Base-by-base conservation (phyloP, 2,797 vertebrate species). In the Leontopithecus rosalia region DNA sequence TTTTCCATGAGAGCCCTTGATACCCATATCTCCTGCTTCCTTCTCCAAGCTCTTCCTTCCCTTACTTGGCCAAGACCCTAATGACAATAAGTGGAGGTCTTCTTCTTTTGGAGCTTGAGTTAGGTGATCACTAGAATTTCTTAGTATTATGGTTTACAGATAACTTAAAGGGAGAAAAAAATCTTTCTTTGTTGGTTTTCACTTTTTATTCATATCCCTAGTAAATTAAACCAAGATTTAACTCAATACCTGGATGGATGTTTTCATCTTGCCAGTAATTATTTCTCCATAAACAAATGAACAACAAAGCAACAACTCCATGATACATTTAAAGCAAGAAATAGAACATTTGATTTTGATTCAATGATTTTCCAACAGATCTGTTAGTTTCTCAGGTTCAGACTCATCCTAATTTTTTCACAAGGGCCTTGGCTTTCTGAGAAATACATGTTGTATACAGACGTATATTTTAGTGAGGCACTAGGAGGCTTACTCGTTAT, bases 321-420 rank as follows among this genome's bases (percentile, higher is more conserved):
- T 58, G 76, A 58, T 9, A 39, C 70, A 87, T 50, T 92, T n/a
- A 89, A 72, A 94, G 43, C 9, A 55, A 97, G 7, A 90, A 90
- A 41, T 41, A 36, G 10, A 75, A 55, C 1, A 90, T 92, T 67
- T 43, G 52, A 88, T 92, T 95, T 30, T 92, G 39, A 88, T 72
- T 6, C 11, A 95, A 88, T 82, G 12, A 50, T 8, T 22, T 89
- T 39, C 28, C 26, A 87, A 87, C 48, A 87, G n/a, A 89, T 50
- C 33, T 87, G 39, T 67, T 79, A 61, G 5, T 80, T 88, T 76
- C 30, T 30, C 43, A 80, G 19, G 19, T 96, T 88, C 52, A 48
- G 26, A 55, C 17, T 55, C 11, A 88, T 24, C 7, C 39, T 77
- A 30, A 24, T 67, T n/a, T 93, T 95, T 64, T 36, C 1, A 3